Percentiles rank a stretch among this genome's conserved stretches.
Evolutionary conservation across 2,797 vertebrate genomes (phyloP).

Genomic region (Florisuga fusca): DNA sequence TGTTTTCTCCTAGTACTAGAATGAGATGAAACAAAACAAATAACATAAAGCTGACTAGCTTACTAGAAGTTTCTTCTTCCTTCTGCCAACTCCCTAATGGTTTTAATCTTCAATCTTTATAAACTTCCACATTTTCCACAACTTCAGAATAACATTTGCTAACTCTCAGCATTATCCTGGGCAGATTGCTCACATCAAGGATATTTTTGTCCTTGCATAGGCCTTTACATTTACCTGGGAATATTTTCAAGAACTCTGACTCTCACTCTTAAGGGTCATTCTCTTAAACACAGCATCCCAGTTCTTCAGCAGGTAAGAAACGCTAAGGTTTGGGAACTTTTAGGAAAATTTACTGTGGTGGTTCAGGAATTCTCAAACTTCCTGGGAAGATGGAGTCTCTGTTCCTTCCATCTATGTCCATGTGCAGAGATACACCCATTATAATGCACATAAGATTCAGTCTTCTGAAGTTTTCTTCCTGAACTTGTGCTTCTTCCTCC

Average conservation of each 20-base stretch:
- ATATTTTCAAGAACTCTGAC: not conserved
- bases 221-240: not conserved
- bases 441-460: not conserved
- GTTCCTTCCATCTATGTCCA: not conserved
- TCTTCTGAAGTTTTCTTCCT: not conserved
- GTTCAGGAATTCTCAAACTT: not conserved
- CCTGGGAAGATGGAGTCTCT: not conserved
- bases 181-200: not conserved
- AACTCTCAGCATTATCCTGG: not conserved
- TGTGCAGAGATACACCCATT: not conserved
- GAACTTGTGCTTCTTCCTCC: not conserved
- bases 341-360: not conserved
- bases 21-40: not conserved
- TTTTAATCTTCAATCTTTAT: not conserved
- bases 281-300: not conserved
- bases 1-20: not conserved
- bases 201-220: not conserved
- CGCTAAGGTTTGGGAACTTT: not conserved
- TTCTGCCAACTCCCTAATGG: too few species aligned
- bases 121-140: not conserved
- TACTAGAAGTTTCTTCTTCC: not conserved
- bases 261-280: not conserved
- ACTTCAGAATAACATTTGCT: not conserved
- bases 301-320: not conserved
- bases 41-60: not conserved